Evolutionary conservation across 1,140 invertebrate species (phyloP), one percentile per base, ranked within the genome.

Genomic region (Lasioglossum albipes): DNA sequence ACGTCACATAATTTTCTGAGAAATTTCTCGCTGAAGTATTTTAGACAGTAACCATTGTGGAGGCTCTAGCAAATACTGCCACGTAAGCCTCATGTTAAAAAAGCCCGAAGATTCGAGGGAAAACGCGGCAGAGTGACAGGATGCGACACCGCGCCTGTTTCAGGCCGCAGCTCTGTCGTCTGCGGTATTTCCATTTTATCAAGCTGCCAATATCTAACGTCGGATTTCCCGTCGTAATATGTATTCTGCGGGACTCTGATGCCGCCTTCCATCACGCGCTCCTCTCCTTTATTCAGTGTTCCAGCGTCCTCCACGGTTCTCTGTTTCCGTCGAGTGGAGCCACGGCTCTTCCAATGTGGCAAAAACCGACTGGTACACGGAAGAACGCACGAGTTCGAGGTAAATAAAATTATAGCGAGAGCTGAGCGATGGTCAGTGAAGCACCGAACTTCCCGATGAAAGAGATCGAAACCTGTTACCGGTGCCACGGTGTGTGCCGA

Each of bases 121-220:
- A 20, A 18, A 64, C 62, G 13, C n/a, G 7, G 13, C 6, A 42
- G 42, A 1, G 3, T 66, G 18, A 18, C 36, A 4, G 16, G 5
- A 27, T 10, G 20, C 10, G 6, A 13, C 67, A 69, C 49, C 16
- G 49, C 22, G 27, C 13, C 27, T 13, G 36, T 67, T 49, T 13
- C 22, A 69, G 66, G 49, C 6, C 54, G 16, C n/a, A 31, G n/a
- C 64, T 65, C 54, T 76, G 59, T 82, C 73, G 71, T 75, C 65
- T 78, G 57, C 65, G 79, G 80, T 81, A 84, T 86, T 87, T 87
- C 80, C 80, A 84, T 84, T 84, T 87, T 87, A 83, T 87, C 83
- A 79, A 16, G 61, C 67, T 81, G n/a, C 64, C 83, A 78, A 84
- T 84, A 82, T 81, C 75, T 66, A 84, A 84, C 75, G 78, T 84